Evolutionary conservation across 2,888 invertebrate genomes (phyloP), one percentile per base, ranked within the genome.

Genomic region (Teinopalpus imperialis): DNA sequence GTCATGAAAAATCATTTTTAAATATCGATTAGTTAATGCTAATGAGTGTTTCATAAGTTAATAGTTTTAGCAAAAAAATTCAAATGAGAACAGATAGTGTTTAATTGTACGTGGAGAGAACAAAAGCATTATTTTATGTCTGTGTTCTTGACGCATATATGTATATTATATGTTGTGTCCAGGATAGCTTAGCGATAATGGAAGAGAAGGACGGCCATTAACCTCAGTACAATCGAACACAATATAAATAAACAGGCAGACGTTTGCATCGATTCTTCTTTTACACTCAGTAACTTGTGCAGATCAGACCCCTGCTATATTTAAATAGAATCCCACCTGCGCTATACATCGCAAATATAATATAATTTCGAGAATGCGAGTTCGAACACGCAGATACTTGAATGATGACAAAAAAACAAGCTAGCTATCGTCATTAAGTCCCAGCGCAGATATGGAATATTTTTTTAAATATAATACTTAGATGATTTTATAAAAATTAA

Each of bases 141-240:
- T 2, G 12, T 18, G 14, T 24, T 39, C 30, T 41, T 36, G 30
- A 34, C 35, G 30, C 30, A 21, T 23, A 35, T 34, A 31, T 16
- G 3, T 14, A 18, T 30, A 10, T 20, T 31, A 13, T 18, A 29
- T 48, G 34, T 59, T 53, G 49, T 49, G 59, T 48, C 52, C 52
- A 57, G 61, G 55, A 59, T 60, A 59, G 59, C 61, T 59, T 61
- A 57, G 59, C 61, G 63, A 69, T 61, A 66, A 65, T 48, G 62
- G 69, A 64, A 69, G 68, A 72, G 75, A 81, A 85, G 81, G 82
- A 72, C 81, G 81, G 80, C 56, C 81, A 57, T 74, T 81, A 78
- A 71, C 74, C 79, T 66, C 61, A 57, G 54, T 30, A 36, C 46
- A 36, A 26, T 36, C 18, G 41, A 40, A 23, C 23, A 12, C 34